Evolutionary conservation across 37 sponge, comb jelly and placozoan species (phyloP), one percentile per base, ranked within the genome.

Genomic region (Aplysina aerophoba): DNA sequence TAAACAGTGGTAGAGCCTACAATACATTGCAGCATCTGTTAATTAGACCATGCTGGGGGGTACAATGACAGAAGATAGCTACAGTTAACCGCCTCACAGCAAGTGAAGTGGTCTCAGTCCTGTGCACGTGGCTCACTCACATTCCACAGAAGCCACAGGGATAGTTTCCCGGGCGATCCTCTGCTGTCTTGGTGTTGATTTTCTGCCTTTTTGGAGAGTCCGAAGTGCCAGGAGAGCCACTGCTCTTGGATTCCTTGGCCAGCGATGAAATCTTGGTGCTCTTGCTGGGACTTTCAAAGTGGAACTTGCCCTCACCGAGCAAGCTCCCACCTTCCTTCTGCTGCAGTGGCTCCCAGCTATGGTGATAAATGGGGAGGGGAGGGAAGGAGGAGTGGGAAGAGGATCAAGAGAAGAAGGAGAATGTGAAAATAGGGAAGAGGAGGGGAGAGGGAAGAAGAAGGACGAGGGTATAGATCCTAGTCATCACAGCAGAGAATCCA

Each of bases 141-240:
- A 90, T 87, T 36, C 94, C 94, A 88, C 94, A 93, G 44, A 86
- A 33, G 31, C 89, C 87, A 82, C 94, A 93, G 19, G 94, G 94
- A 41, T 88, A 90, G 86, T 83, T 87, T 0, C 90, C 94, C 24
- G 90, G 90, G 8, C 71, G 61, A 11, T 93, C 94, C 53, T 87
- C 91, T 5, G 94, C 90, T 69, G 89, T 93, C 31, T 61, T 82
- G 4, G 83, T 63, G 27, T 63, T 82, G 15, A 61, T 61, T 64
- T 82, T 82, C 22, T 64, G 65, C 34, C 65, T 58, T 44, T 82
- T 61, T 15, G 83, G 65, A 20, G 63, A 63, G 25, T 40, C 66
- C 14, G 83, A 41, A 36, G 59, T 41, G 4, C 83, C 67, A 38
- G 83, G 61, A 2, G 66, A 41, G 39, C 35, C 62, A 24, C 83